phyloP scores from a whole-genome alignment of 2,797 vertebrate species.

The Triplophysa yarkandensis region DNA sequence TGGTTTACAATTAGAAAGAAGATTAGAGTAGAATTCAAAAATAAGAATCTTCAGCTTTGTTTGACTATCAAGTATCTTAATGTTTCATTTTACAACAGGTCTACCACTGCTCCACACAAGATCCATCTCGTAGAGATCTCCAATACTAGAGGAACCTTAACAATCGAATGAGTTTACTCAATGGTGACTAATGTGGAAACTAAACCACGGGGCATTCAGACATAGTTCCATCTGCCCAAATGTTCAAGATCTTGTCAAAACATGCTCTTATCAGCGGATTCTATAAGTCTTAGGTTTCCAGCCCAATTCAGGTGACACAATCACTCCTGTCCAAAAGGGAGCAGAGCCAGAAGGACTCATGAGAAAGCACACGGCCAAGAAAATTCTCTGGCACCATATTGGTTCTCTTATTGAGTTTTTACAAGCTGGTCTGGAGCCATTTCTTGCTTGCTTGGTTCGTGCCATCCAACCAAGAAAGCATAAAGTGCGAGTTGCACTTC shows the following conservation, averaged over 20 bases:
- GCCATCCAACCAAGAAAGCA: conserved; percentile 21
- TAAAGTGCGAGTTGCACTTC: conserved; percentile 16
- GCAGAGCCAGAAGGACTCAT: conserved; percentile 33
- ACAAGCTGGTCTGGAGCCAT: conserved; percentile 66
- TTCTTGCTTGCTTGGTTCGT: conserved; percentile 13
- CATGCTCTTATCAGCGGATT: conserved; percentile 55
- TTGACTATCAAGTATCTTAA: not conserved
- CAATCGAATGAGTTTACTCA: conserved; percentile 10
- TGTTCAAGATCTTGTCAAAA: conserved; percentile 55
- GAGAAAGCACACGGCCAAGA: conserved; percentile 59
- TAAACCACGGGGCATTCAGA: conserved; percentile 10
- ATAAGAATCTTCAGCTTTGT: not conserved
- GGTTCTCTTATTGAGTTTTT: conserved; percentile 69
- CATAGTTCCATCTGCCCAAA: not conserved
- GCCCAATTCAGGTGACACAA: not conserved
- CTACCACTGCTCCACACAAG: conserved; percentile 1
- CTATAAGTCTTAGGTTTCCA: conserved; percentile 16
- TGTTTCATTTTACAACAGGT: not conserved
- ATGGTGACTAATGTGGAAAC: conserved; percentile 41
- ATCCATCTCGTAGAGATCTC: conserved; percentile 30
- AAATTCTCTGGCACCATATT: conserved; percentile 63
- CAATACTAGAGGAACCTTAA: conserved; percentile 13
- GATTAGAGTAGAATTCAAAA: not conserved
- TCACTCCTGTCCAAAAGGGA: not conserved
- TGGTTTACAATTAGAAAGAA: not conserved